These are phyloP conservation scores for Peromyscus maniculatus DNA, from an alignment of 2,113 vertebrate genomes.

Conservation along the genomic window DNA sequence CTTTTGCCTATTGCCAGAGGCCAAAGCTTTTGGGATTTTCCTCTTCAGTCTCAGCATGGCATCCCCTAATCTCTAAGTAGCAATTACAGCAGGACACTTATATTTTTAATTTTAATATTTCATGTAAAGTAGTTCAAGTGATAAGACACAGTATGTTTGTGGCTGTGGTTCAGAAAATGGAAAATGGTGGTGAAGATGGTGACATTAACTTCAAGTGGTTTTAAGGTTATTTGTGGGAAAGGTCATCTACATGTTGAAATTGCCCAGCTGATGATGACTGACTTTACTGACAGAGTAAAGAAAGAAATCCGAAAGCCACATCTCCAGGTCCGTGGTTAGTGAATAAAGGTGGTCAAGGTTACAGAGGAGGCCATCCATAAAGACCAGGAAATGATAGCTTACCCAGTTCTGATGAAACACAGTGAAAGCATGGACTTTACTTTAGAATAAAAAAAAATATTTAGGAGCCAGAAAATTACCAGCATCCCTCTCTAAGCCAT, in stretches of 20 bases:
- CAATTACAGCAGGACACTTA: neutral
- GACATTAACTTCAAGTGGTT: neutral
- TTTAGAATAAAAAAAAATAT: neutral
- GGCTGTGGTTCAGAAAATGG: neutral
- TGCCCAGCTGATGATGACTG: neutral
- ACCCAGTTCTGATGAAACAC: neutral
- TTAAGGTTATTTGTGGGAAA: neutral
- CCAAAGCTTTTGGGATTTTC: neutral
- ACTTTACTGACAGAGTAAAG: neutral
- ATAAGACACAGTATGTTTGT: neutral
- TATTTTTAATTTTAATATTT: conserved; percentile 33
- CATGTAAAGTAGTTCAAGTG: neutral
- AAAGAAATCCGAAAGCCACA: neutral
- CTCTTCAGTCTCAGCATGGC: neutral
- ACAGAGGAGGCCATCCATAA: neutral
- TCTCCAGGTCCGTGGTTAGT: neutral
- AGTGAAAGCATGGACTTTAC: conserved; percentile 10
- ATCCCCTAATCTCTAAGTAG: neutral
- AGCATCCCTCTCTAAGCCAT: neutral
- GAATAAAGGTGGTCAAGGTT: neutral
- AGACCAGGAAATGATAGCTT: neutral
- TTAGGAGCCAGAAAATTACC: neutral
- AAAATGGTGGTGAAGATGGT: neutral
- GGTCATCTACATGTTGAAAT: neutral
- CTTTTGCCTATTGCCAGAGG: neutral